Conservation (phyloP, 2,888 invertebrate genomes). For the Ypsolopha scabrella region DNA sequence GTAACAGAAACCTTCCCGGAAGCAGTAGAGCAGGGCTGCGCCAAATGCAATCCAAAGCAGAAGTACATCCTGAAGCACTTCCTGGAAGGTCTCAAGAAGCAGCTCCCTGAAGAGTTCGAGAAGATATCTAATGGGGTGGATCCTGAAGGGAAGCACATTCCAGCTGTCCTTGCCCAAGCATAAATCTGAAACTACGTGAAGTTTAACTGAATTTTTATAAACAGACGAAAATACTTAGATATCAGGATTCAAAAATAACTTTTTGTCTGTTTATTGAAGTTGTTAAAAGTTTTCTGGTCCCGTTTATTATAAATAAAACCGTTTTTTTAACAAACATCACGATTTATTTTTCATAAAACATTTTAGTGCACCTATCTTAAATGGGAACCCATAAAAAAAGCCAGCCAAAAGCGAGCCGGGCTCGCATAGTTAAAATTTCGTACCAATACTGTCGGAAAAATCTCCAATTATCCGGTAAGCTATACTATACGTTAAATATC, state of each 20-base stretch:
- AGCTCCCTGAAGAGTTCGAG: slow-evolving; percentile 54
- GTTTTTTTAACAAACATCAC: too few species aligned
- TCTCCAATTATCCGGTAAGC: too few species aligned
- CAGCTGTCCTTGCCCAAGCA: slow-evolving; percentile 41
- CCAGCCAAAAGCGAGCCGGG: too few species aligned
- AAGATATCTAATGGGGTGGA: slow-evolving; percentile 68
- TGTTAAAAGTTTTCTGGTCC: too few species aligned
- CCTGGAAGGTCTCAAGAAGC: slow-evolving; percentile 58
- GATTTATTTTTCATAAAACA: too few species aligned
- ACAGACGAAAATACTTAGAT: neutral
- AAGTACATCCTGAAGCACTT: slow-evolving; percentile 71
- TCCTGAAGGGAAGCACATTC: slow-evolving; percentile 66
- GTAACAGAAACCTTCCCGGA: slow-evolving; percentile 74
- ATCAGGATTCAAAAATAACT: neutral
- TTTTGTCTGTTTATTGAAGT: neutral
- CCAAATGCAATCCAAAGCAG: slow-evolving; percentile 75
- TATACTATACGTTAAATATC: too few species aligned
- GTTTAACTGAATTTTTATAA: neutral
- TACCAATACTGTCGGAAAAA: too few species aligned
- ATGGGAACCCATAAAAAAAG: too few species aligned
- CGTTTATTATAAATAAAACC: too few species aligned
- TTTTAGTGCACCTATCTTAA: too few species aligned
- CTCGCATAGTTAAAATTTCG: too few species aligned
- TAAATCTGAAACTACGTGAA: slow-evolving; percentile 6
- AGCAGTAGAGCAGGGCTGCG: slow-evolving; percentile 71